Evolutionary conservation across 2,888 invertebrate genomes (phyloP), one percentile per base, ranked within the genome.

Genomic region (Elmis aenea): DNA sequence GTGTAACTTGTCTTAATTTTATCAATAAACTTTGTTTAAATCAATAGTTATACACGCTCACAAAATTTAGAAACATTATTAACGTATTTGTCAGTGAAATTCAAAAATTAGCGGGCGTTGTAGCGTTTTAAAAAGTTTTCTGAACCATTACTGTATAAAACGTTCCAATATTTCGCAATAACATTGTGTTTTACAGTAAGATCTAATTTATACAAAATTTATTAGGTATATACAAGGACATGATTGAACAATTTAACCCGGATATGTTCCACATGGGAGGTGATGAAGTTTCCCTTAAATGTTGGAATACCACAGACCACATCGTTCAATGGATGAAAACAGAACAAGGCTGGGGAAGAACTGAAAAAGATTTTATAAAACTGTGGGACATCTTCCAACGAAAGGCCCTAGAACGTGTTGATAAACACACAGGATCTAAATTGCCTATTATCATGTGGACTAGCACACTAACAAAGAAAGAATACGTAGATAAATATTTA

Each of bases 211-310:
- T n/a, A n/a, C n/a, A 13, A 2, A 18, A 16, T 26, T 23, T 45
- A 53, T 13, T 31, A 61, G 83, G 81, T 41, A 81, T 90, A 34
- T 89, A 86, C 62, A 66, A 67, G 0, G 89, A 89, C 51, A 85
- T 89, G 82, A 68, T 83, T 10, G 74, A 76, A 1, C 73, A 77
- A 27, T 85, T 85, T 61, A 59, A 76, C 1, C 79, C 84, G 0
- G 87, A 87, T 57, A 71, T 88, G 2, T 89, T 89, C 68, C 90
- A 90, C 62, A 89, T 89, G 88, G 90, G 90, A 1, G 90, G 89
- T 0, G 89, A 90, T 58, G 89, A 90, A 62, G 87, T 72, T 2
- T 68, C 69, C 36, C 62, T 76, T 18, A 64, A 68, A 3, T 91
- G 90, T 61, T 91, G 90, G 90, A 85, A 85, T 56, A 74, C 79